Base-by-base conservation (phyloP, 2,888 invertebrate species). In the Listrodromus nycthemerus region DNA sequence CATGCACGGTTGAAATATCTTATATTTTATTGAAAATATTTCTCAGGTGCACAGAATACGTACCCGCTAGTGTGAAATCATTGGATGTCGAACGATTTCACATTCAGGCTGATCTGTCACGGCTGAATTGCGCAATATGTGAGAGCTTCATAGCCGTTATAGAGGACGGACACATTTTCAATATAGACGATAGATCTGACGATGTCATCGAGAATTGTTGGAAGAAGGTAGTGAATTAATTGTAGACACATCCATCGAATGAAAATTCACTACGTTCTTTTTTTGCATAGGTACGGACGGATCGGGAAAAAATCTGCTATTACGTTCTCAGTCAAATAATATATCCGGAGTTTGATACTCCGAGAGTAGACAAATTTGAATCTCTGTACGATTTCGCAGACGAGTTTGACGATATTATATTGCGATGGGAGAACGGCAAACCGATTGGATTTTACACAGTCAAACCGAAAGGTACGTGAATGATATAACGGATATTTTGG, bases 371-470 rank as follows among this genome's bases (percentile, higher is more conserved):
- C 48, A 88, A 87, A 78, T 86, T 88, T 7, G 91, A 92, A 84
- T 88, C 90, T 41, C 84, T 87, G 10, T 92, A 90, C 82, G 89
- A 90, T 83, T 86, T 87, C 65, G 91, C 91, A 10, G 89, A 89
- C 63, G 76, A 88, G 19, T 82, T 79, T 19, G 92, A 93, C 80
- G 81, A 90, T 24, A 84, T 90, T 41, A 89, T 80, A 19, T 27
- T 90, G 55, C 86, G 88, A 74, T 93, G 93, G 92, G 78, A 88
- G 27, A 83, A 89, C 41, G 91, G 91, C 37, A 88, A 84, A 77
- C 90, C 92, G 48, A 86, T 92, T 66, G 93, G 92, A 63, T 93
- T 93, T 88, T 93, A 93, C 81, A 92, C 92, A 0, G 83, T 93
- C 10, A 93, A 93, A 89, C 89, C 88, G 13, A 92, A 92, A 92